Base-by-base conservation (phyloP, 2,797 vertebrate species). In the Cynodonichthys magdalenae region DNA sequence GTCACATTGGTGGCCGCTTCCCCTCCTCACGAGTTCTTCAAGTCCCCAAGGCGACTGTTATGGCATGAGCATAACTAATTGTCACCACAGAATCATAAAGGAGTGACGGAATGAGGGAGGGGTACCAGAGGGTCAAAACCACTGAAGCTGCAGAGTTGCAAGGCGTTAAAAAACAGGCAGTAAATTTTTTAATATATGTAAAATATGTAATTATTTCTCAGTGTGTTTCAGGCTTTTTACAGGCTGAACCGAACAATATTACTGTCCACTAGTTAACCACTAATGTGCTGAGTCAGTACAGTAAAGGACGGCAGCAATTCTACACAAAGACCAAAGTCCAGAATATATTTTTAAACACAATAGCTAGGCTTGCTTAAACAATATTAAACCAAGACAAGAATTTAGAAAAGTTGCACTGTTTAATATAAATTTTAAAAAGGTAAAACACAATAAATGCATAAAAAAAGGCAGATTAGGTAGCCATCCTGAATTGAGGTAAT, bases 271-370 rank as follows among this genome's bases (percentile, higher is more conserved):
- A 47, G 52, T 63, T 50, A 75, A 62, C 74, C 62, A 49, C 24
- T 14, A 57, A 58, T 34, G 34, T 48, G 72, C 63, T 69, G 74
- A 77, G 63, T 79, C 60, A 75, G 70, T 50, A 75, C 19, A 79
- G 70, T 34, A 65, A 78, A 66, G 74, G 66, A 56, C 62, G 54
- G 63, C 51, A 69, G 28, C 14, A 77, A 57, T 83, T 73, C 41
- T 75, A 70, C 71, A 76, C 62, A 83, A 70, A 65, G 82, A 74
- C 61, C 70, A 86, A 86, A 81, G 82, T 84, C 65, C 74, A 74
- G 29, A 29, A 68, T 19, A 10, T 20, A 47, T 11, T 4, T 47
- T 4, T 47, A 19, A 19, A 11, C 18, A 19, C n/a, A 19, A 0
- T 10, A 8, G 8, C 9, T 9, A 47, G 15, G 15, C 44, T 8